Base-by-base conservation (phyloP, 2,888 invertebrate species). In the Tetranychus piercei region DNA sequence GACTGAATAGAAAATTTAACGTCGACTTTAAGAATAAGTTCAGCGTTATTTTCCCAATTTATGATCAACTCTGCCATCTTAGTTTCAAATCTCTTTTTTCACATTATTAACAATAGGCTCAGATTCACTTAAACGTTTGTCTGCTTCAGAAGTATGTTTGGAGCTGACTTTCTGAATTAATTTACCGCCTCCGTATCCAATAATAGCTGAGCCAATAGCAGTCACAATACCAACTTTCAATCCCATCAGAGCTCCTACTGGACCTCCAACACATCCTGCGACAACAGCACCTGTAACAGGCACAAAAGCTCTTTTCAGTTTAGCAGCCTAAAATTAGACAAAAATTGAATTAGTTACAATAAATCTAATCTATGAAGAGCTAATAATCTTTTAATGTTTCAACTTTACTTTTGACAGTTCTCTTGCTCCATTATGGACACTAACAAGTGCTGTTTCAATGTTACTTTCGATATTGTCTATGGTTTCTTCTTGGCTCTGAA, bases 401-500 rank as follows among this genome's bases (percentile, higher is more conserved):
- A 23, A 20, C 20, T 22, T 18, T 11, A 69, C 69, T 22, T 69
- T 69, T 5, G 69, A 69, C 22, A 69, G 22, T 11, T 69, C 69
- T 22, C 22, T 23, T 22, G 34, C 22, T 20, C 69, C 69, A 18
- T 23, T 18, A 20, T 18, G 11, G 6, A 69, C 22, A 5, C 34
- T 23, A 22, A 23, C 69, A 1, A 69, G 69, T 20, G 69, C 34
- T 20, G 20, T 69, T 69, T 69, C 69, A 69, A 69, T 23, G 34
- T 69, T 69, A 20, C 20, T 11, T 8, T 69, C 69, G 20, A 69
- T 69, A 23, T 20, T 69, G 34, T 69, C 69, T 6, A 69, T 23
- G 34, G 69, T 69, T 69, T 69, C 69, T 20, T 23, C 69, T 69
- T 69, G 69, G 18, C 11, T 22, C 69, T 69, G 11, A 20, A 69